Conservation (phyloP, 1,140 invertebrate species). For the Portunus trituberculatus region DNA sequence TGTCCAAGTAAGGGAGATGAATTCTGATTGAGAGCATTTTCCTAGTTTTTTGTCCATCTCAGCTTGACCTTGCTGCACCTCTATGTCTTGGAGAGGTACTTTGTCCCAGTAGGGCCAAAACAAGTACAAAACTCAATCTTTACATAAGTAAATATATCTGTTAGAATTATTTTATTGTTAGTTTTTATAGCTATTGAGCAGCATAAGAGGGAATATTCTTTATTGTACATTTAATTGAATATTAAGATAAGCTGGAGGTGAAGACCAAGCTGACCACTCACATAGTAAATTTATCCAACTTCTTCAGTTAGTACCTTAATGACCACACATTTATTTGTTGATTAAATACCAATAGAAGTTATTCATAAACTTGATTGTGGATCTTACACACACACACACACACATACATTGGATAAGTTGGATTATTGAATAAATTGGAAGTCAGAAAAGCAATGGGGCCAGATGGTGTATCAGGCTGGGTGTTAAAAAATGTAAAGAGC, state of each 20-base stretch:
- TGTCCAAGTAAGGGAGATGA: neutral
- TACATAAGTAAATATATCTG: neutral
- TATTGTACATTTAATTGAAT: slow-evolving; percentile 15
- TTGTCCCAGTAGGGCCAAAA: neutral
- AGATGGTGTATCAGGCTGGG: too few species aligned
- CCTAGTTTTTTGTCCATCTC: neutral
- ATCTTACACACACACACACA: too few species aligned
- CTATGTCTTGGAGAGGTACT: neutral
- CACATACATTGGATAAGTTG: too few species aligned
- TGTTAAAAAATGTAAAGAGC: too few species aligned
- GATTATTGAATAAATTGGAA: too few species aligned
- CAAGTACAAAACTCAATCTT: slow-evolving; percentile 9
- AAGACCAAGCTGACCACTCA: neutral
- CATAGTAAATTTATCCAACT: too few species aligned
- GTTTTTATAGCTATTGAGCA: neutral
- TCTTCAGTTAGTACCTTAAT: too few species aligned
- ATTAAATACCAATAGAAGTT: too few species aligned
- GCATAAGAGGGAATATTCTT: neutral
- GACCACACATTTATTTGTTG: too few species aligned
- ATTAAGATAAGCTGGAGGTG: neutral
- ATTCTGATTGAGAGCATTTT: neutral
- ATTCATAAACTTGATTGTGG: too few species aligned
- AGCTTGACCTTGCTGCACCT: neutral
- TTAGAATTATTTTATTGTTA: neutral
- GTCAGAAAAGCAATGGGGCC: too few species aligned